Conservation (phyloP, 2,113 vertebrate species). For the Sphyrna mokarran region DNA sequence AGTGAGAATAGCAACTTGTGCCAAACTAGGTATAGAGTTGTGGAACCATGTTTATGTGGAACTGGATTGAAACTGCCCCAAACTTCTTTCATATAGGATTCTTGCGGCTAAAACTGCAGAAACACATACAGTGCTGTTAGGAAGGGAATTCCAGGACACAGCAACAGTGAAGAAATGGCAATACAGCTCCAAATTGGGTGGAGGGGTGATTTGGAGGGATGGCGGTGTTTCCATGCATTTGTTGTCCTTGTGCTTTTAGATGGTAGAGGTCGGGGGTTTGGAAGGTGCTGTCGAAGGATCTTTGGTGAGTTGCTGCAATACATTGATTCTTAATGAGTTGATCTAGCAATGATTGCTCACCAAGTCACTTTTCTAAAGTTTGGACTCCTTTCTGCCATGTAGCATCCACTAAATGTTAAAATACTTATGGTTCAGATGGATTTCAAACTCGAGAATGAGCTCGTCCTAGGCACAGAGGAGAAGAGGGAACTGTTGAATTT, state of each 20-base stretch:
- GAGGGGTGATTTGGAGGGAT: no score
- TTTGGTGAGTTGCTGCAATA: no score
- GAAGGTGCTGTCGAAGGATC: no score
- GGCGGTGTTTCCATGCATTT: no score
- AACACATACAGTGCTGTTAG: no score
- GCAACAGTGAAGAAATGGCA: no score
- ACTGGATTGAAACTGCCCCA: neutral
- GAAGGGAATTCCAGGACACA: no score
- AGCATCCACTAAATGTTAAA: neutral
- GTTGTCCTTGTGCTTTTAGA: no score
- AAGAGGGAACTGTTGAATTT: neutral
- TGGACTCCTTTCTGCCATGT: neutral
- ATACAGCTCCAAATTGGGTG: no score
- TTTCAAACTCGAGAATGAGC: neutral
- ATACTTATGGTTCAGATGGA: neutral
- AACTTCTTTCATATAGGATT: neutral
- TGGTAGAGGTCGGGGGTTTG: no score
- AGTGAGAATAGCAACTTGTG: neutral
- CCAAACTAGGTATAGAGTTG: neutral
- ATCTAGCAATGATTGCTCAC: neutral
- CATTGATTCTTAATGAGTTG: slow-evolving; percentile 10
- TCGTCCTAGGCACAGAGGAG: neutral
- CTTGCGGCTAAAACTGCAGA: neutral
- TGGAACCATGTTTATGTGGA: neutral
- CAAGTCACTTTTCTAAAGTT: neutral